Evolutionary conservation across 2,113 vertebrate genomes (phyloP).

Genomic region (Rattus rattus): DNA sequence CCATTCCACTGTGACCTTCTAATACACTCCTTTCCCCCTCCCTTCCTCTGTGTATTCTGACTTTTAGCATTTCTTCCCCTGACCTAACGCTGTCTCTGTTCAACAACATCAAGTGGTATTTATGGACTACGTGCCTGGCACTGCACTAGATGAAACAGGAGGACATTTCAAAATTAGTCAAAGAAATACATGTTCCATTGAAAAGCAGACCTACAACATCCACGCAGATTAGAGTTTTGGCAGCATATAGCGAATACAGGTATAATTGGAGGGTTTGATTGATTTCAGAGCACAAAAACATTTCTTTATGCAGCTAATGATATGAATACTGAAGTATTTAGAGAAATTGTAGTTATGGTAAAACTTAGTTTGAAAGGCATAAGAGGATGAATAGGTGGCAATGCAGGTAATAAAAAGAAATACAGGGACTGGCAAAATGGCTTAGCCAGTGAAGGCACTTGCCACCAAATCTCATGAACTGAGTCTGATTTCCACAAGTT

Average conservation of each 20-base stretch:
- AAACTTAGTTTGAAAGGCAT: slow-evolving; percentile 51
- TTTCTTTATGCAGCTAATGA: slow-evolving; percentile 63
- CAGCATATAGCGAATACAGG: slow-evolving; percentile 26
- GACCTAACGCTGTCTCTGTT: slow-evolving; percentile 52
- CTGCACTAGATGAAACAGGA: slow-evolving; percentile 19
- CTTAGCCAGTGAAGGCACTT: neutral
- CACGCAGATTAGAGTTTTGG: slow-evolving; percentile 27
- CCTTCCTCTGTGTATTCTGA: slow-evolving; percentile 14
- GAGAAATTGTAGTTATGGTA: slow-evolving; percentile 21
- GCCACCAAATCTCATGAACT: neutral
- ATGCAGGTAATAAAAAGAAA: slow-evolving; percentile 29
- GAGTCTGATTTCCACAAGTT: neutral
- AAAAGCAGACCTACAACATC: slow-evolving; percentile 44
- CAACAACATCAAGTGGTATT: slow-evolving; percentile 29
- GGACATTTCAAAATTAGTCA: slow-evolving; percentile 55
- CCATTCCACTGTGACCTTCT: neutral
- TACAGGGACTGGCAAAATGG: neutral
- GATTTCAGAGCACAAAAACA: slow-evolving; percentile 61
- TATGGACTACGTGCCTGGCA: slow-evolving; percentile 37
- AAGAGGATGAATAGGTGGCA: neutral
- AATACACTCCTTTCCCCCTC: neutral
- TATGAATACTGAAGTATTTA: slow-evolving; percentile 25
- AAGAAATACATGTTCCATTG: neutral
- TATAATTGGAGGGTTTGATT: slow-evolving; percentile 51
- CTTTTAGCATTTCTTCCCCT: slow-evolving; percentile 17